Evolutionary conservation across 1,140 invertebrate species (phyloP), one percentile per base, ranked within the genome.

Genomic region (Venustaconcha ellipsiformis): DNA sequence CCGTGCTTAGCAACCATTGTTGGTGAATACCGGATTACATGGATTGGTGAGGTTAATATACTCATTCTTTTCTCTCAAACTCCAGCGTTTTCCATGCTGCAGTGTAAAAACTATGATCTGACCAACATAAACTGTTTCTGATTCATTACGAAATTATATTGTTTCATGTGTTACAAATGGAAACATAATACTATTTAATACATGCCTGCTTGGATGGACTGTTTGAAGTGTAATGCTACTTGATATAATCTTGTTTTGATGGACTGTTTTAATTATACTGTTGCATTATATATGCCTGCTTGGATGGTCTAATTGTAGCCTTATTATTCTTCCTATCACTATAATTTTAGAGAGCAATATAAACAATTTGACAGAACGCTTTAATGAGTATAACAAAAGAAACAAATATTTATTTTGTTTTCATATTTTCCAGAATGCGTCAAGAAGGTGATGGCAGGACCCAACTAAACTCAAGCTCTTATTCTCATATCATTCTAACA

Each of bases 401-500:
- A 20, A 17, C 59, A 26, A 65, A 30, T 57, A 23, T 17, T n/a
- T 57, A 59, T n/a, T 59, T 20, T 30, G 26, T 67, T 72, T 20
- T 77, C 60, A 73, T 67, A 70, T 76, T 67, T 83, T 83, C 60
- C 83, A 89, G 88, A 89, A 72, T 89, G 88, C 79, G 86, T 88
- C 80, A 83, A 87, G 79, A 87, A 85, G 80, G 81, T 89, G 48
- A 81, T 89, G 85, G 85, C 82, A 70, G 88, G 88, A 57, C 88
- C 74, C 71, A 77, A 78, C 58, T 72, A 72, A 80, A 71, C 26
- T n/a, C 15, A 17, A n/a, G 55, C 37, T 68, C 37, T 56, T 68
- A 57, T 58, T 63, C 55, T 26, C 66, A 48, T 56, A 48, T 30
- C 59, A 65, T 57, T 56, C 20, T 66, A 56, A 65, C 62, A 72